A percentile compares a stretch with the other conserved stretches of the same genome.
Conservation (phyloP, 1,140 invertebrate species). For the Pogonomyrmex californicus region DNA sequence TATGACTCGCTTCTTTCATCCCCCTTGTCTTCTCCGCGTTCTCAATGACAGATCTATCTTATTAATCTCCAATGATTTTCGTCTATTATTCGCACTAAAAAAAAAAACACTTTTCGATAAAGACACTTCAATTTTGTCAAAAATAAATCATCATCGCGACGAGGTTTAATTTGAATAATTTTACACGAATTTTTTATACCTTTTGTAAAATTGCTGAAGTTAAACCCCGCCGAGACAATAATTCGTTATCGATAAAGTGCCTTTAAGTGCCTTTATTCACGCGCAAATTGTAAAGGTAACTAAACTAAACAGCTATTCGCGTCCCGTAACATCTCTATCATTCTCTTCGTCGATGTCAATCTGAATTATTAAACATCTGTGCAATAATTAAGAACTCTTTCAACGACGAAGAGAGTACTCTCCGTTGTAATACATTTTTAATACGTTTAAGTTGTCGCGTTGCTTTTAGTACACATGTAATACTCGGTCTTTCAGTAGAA, state of each 20-base stretch:
- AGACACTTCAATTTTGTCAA: too few relatives aligned
- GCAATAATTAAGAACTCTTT: slow-evolving; percentile 47
- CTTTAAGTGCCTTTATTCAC: not conserved
- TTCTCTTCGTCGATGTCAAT: slow-evolving; percentile 12
- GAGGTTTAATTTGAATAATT: too few relatives aligned
- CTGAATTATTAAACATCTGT: slow-evolving; percentile 20
- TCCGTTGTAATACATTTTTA: slow-evolving; percentile 14
- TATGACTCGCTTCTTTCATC: slow-evolving; percentile 43
- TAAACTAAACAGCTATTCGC: not conserved
- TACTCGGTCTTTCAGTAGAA: not conserved
- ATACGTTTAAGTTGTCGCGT: not conserved
- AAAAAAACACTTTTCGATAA: not conserved
- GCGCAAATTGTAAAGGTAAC: not conserved
- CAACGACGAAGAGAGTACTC: not conserved
- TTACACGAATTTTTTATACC: too few relatives aligned
- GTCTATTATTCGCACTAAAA: not conserved
- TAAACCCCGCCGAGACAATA: not conserved
- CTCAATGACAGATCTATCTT: slow-evolving; percentile 15
- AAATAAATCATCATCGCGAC: too few relatives aligned
- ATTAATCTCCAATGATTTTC: not conserved
- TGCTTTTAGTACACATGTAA: not conserved
- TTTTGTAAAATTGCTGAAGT: not conserved
- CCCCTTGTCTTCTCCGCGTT: not conserved
- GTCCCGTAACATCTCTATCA: not conserved
- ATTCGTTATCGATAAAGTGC: not conserved